Base-by-base conservation (phyloP, 2,797 vertebrate species). In the Crocidura indochinensis region DNA sequence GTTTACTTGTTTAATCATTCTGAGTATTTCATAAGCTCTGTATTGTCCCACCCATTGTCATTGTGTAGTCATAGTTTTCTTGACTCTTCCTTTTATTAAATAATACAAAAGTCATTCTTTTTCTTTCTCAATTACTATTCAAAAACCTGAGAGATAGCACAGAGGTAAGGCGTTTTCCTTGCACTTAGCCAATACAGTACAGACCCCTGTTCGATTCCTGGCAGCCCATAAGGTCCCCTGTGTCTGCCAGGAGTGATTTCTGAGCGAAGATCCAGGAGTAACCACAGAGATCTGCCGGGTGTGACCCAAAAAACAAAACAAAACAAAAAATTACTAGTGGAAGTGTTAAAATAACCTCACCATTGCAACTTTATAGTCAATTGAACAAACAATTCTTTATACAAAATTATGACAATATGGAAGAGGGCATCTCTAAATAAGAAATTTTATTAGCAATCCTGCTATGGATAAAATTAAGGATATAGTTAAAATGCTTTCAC, bases 401-500 rank as follows among this genome's bases (percentile, higher is more conserved):
- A 64, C 10, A 64, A 75, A 2, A 79, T 29, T 76, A 6, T 69
- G 74, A 88, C 19, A 31, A 44, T 26, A 74, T 29, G 10, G 0
- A 89, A 31, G 74, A 51, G 12, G 10, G 15, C 11, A n/a, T 68
- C 15, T 77, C 17, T 27, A 83, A 24, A 73, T 81, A 68, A 88
- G 15, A 29, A 75, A 84, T 1, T 85, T 22, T 19, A 10, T 64
- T 47, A 38, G 82, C 6, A 80, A 60, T 69, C 72, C 14, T 73
- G 31, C 73, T n/a, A 26, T 29, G 27, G 79, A 47, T 69, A 87
- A 72, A 47, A 11, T 72, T 73, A 84, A 87, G 69, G 73, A 78
- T 67, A 8, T 11, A 83, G 22, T 92, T 85, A 77, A 88, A 90
- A 90, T 12, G n/a, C 8, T 93, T 80, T 80, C 14, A 80, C 60